A percentile compares a stretch with the other conserved stretches of the same genome.
Conservation (phyloP, 2,888 invertebrate genomes). For the Lithophane semibrunnea region DNA sequence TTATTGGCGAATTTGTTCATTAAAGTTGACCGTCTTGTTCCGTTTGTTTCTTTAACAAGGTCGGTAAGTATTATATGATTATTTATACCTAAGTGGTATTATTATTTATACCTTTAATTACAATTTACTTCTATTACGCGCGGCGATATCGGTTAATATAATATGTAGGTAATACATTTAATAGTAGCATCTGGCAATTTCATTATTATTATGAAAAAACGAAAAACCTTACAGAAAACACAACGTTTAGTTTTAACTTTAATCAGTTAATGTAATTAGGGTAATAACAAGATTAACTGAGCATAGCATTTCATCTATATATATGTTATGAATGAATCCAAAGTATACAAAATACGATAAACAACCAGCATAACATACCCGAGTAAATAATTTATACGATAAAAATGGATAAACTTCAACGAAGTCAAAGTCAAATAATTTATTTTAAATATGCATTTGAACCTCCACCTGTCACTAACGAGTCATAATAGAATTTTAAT, state of each 20-base stretch:
- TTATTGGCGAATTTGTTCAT: constrained; percentile 60
- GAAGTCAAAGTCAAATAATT: too few species aligned
- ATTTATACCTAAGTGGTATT: neutral
- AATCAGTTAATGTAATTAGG: neutral
- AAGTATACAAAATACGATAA: neutral
- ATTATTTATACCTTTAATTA: neutral
- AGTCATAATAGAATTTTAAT: too few species aligned
- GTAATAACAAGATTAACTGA: neutral
- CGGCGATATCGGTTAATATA: neutral
- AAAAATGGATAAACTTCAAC: neutral
- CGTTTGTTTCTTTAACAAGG: constrained; percentile 50
- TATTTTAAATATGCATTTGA: too few species aligned
- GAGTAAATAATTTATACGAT: neutral
- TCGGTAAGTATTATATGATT: constrained; percentile 8
- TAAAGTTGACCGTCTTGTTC: constrained; percentile 46
- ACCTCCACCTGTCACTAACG: too few species aligned
- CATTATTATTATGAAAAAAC: neutral
- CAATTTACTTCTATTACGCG: neutral
- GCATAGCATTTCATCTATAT: neutral
- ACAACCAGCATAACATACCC: neutral
- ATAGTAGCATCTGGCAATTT: neutral
- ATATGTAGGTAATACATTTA: neutral
- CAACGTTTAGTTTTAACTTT: neutral
- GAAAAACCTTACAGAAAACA: neutral
- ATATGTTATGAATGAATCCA: neutral